Percentiles rank a stretch among this genome's conserved stretches.
Conservation (phyloP, 2,113 vertebrate genomes). For the Procavia capensis region DNA sequence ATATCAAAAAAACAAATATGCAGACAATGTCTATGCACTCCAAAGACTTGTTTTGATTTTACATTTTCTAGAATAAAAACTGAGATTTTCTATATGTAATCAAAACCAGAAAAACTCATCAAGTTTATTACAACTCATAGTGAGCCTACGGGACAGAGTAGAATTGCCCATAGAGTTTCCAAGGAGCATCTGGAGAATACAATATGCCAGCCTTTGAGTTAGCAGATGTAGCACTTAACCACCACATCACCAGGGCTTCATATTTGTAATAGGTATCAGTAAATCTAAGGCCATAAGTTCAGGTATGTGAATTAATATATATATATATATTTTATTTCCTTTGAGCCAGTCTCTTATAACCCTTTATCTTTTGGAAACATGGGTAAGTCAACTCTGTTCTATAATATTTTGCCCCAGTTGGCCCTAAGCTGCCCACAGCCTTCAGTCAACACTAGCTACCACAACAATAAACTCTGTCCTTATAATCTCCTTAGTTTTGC, state of each 20-base stretch:
- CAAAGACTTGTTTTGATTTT: neutral
- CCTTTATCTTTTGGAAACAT: neutral
- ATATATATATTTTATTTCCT: too few species aligned
- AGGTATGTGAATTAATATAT: neutral
- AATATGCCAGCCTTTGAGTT: too few species aligned
- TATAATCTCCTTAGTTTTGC: rapidly evolving
- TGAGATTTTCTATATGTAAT: neutral
- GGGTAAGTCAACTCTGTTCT: neutral
- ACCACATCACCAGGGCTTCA: too few species aligned
- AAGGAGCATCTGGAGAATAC: too few species aligned
- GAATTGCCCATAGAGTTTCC: too few species aligned
- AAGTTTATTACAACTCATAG: too few species aligned
- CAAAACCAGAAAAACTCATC: too few species aligned
- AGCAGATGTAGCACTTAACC: too few species aligned
- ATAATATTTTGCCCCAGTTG: neutral
- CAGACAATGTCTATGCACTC: neutral
- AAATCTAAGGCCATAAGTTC: neutral
- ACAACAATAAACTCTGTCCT: neutral
- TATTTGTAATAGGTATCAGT: neutral
- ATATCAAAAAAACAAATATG: neutral
- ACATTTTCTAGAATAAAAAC: neutral
- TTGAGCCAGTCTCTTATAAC: neutral
- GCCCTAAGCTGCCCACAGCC: neutral
- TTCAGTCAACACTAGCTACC: neutral
- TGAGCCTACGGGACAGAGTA: too few species aligned